Conservation (phyloP, 2,797 vertebrate genomes). For the Falco concolor region DNA sequence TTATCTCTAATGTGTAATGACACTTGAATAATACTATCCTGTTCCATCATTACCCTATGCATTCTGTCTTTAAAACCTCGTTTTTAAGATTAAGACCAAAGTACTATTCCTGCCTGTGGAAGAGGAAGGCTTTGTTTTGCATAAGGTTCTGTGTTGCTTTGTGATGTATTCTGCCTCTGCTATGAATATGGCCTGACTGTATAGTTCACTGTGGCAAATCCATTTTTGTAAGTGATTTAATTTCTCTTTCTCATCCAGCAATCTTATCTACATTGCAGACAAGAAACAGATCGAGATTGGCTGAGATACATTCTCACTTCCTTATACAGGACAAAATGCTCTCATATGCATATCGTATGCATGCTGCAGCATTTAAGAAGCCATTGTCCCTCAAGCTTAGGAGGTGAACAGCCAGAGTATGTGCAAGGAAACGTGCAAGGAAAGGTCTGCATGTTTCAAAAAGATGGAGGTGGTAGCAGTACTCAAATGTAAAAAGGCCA, state of each 20-base stretch:
- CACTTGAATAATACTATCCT: neutral
- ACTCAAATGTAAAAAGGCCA: neutral
- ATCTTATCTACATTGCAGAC: neutral
- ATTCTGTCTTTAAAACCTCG: neutral
- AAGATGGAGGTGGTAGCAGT: neutral
- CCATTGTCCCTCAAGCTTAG: neutral
- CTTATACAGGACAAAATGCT: neutral
- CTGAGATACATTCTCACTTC: neutral
- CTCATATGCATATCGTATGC: neutral
- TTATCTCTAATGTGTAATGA: neutral
- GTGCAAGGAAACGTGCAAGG: neutral
- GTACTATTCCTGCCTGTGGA: neutral
- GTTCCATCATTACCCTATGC: neutral
- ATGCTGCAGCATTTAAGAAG: neutral
- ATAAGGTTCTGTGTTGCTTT: neutral
- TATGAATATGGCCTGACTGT: neutral
- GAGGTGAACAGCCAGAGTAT: neutral
- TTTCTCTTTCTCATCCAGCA: neutral
- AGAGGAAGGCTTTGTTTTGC: neutral
- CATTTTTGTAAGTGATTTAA: neutral
- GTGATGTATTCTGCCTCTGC: neutral
- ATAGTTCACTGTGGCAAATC: neutral
- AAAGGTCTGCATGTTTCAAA: neutral
- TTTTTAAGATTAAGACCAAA: constrained; percentile 3
- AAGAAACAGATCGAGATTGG: neutral